Evolutionary conservation across 2,888 invertebrate genomes (phyloP), one percentile per base, ranked within the genome.

Genomic region (Brenthis ino): DNA sequence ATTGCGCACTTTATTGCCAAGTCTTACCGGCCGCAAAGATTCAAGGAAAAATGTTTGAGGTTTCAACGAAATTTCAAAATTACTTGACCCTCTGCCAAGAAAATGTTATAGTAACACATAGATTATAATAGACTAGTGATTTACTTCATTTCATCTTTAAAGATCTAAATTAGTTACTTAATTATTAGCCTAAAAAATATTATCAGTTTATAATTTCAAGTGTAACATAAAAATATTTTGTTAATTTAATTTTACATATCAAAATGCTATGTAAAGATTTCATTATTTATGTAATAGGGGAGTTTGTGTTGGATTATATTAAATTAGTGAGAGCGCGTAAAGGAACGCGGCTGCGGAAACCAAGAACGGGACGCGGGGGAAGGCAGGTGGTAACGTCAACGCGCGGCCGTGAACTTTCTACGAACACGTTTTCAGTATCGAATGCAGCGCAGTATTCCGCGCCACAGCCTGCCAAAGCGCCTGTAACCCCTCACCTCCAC

Each of bases 381-480:
- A 79, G 85, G 85, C 83, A 82, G 86, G 85, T 82, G 83, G 84
- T 79, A 82, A 83, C 91, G 93, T 93, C 93, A 93, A 93, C 87
- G 93, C 85, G 93, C 93, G 93, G 85, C 93, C 93, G 85, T 93
- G 93, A 93, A 93, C 93, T 93, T 93, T 92, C 93, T 91, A 91
- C 86, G 90, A 89, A 86, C 92, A 91, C 90, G 91, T 91, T 92
- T 91, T 92, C 91, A 93, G 92, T 89, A 91, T 83, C 86, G 82
- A 87, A 77, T 88, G 83, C 91, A 90, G 91, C 91, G 91, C 90
- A 92, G 86, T 91, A 87, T 83, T 85, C 86, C 84, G 86, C 86
- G 84, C 83, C 83, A 84, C 80, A 82, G 84, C 86, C 85, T 87
- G 82, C 80, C 84, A 79, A 82, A 82, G 80, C 81, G 86, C 85